Conservation (phyloP, 35 echinoderm and acorn worm genomes). For the Chiridota heheva region DNA sequence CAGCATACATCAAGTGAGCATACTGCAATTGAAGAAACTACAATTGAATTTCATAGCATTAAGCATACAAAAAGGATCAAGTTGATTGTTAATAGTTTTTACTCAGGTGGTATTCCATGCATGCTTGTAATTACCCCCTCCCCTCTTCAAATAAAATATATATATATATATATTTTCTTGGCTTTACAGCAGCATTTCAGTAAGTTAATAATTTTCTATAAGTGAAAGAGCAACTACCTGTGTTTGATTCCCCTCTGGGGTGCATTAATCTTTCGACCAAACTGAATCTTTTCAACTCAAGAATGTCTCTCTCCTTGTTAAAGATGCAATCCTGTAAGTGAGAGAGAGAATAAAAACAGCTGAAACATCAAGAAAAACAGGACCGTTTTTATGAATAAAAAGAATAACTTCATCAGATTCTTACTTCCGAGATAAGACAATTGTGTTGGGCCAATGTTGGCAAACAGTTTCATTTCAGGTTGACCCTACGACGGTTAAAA, state of each 20-base stretch:
- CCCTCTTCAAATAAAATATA: background rate
- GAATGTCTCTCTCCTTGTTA: conserved; percentile 38
- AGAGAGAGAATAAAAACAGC: too few species aligned
- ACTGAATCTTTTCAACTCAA: conserved; percentile 51
- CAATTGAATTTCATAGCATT: too few species aligned
- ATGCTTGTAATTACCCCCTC: background rate
- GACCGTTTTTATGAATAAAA: too few species aligned
- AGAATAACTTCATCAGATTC: too few species aligned
- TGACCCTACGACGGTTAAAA: too few species aligned
- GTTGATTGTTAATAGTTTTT: background rate
- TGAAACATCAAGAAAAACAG: too few species aligned
- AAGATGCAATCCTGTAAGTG: conserved; percentile 49
- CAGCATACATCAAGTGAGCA: background rate
- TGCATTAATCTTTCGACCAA: conserved; percentile 37
- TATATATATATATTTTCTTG: background rate
- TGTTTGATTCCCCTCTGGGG: conserved; percentile 20
- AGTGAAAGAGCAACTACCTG: background rate
- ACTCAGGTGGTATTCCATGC: background rate
- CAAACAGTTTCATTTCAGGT: too few species aligned
- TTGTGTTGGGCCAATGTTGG: too few species aligned
- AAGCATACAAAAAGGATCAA: background rate
- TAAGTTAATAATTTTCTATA: background rate
- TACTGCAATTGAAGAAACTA: background rate
- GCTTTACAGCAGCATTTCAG: background rate
- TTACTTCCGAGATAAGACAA: too few species aligned